Percentiles rank a stretch among this genome's conserved stretches.
Evolutionary conservation across 1,140 invertebrate genomes (phyloP).

Genomic region (Brachionus manjavacas): DNA sequence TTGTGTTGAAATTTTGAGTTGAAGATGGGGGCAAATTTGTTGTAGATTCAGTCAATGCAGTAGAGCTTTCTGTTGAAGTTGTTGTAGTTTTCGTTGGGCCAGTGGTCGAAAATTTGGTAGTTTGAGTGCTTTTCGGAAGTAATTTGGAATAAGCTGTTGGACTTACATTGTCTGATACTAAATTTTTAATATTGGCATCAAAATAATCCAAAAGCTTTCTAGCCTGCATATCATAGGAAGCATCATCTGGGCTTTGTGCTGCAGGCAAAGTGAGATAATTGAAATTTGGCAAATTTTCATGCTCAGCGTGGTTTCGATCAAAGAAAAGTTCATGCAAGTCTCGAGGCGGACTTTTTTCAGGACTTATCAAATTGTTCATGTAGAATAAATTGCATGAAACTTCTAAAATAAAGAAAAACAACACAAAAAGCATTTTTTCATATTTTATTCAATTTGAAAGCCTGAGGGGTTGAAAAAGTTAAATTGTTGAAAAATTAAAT

Average conservation of each 20-base stretch:
- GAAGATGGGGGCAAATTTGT: not conserved
- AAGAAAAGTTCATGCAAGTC: not conserved
- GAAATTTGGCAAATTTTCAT: not conserved
- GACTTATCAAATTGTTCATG: not conserved
- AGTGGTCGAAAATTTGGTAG: not conserved
- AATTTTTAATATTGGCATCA: not conserved
- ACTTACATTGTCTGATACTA: not conserved
- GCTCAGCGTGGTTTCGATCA: not conserved
- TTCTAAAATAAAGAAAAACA: not conserved
- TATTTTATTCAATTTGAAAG: slow-evolving; percentile 17
- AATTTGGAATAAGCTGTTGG: not conserved
- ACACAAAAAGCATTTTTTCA: not conserved
- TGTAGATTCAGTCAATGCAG: not conserved
- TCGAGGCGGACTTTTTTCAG: not conserved
- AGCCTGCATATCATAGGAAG: not conserved
- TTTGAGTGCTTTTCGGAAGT: not conserved
- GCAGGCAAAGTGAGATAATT: not conserved
- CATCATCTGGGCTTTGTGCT: not conserved
- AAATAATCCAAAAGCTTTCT: not conserved
- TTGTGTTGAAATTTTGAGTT: not conserved
- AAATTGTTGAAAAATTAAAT: slow-evolving; percentile 9
- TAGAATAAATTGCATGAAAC: not conserved
- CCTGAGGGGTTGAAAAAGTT: not conserved
- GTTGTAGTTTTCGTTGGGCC: not conserved
- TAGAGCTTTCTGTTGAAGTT: not conserved